Percentiles rank a stretch among this genome's conserved stretches.
These are phyloP conservation scores for Tragelaphus imberbis DNA, from an alignment of 2,113 vertebrate genomes.

Conservation along the genomic window DNA sequence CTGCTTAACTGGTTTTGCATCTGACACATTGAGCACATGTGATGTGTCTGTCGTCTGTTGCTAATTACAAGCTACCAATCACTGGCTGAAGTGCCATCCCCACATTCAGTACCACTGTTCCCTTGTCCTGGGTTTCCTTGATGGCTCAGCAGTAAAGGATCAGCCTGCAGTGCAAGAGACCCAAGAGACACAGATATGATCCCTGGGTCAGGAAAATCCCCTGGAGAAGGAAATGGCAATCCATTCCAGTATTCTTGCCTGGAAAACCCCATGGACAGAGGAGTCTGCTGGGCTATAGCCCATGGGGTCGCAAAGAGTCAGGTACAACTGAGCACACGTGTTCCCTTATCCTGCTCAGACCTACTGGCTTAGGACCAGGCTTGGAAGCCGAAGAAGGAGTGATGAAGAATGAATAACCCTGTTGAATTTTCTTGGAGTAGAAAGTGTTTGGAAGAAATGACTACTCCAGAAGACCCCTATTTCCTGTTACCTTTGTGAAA, in stretches of 20 bases:
- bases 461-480: not conserved
- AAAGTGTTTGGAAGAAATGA: conserved; percentile 61
- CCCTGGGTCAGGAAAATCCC: not conserved
- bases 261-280: not conserved
- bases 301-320: not conserved
- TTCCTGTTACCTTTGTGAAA: conserved; percentile 70
- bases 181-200: not conserved
- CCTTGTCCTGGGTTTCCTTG: not conserved
- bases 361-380: conserved; percentile 48
- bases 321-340: not conserved
- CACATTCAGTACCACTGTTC: not conserved
- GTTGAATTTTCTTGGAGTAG: conserved; percentile 53
- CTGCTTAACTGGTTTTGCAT: conserved; percentile 69
- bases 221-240: not conserved
- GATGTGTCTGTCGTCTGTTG: conserved; percentile 27
- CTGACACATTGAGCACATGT: conserved; percentile 67
- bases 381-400: not conserved
- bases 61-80: conserved; percentile 54
- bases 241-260: not conserved
- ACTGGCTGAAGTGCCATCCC: conserved; percentile 41
- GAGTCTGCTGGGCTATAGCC: not conserved
- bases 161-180: not conserved
- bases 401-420: conserved; percentile 54
- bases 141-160: not conserved
- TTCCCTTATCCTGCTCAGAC: conserved; percentile 20